These are phyloP conservation scores for Mallateleia sp. DNA, from an alignment of 2,888 invertebrate species.

Conservation along the genomic window DNA sequence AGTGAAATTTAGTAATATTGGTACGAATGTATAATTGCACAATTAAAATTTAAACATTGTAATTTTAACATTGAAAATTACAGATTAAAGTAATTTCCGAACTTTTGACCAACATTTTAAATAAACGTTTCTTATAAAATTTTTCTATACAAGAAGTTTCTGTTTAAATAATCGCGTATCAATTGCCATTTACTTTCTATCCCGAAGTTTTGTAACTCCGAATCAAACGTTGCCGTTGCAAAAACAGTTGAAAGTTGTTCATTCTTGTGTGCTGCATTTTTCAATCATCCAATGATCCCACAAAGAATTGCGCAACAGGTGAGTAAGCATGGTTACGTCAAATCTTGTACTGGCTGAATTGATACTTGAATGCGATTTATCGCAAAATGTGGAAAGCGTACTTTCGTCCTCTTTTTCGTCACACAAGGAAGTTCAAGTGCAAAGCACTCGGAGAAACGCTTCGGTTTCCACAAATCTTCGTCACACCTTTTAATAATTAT, in stretches of 20 bases:
- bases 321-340: slow-evolving; percentile 39
- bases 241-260: slow-evolving; percentile 61
- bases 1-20: too few relatives aligned
- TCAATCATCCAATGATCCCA: slow-evolving; percentile 56
- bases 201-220: slow-evolving; percentile 35
- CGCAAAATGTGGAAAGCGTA: slow-evolving; percentile 21
- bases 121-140: too few relatives aligned
- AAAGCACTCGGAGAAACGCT: slow-evolving; percentile 17
- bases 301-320: slow-evolving; percentile 51
- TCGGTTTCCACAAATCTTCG: background rate
- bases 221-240: slow-evolving; percentile 27
- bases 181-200: slow-evolving; percentile 41
- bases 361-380: slow-evolving; percentile 37
- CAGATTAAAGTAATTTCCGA: too few relatives aligned
- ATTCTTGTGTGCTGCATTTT: slow-evolving; percentile 48
- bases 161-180: background rate
- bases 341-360: slow-evolving; percentile 43
- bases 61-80: too few relatives aligned
- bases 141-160: too few relatives aligned
- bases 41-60: too few relatives aligned
- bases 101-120: too few relatives aligned
- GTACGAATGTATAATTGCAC: too few relatives aligned
- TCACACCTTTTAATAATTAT: slow-evolving; percentile 18
- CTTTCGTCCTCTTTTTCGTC: slow-evolving; percentile 46
- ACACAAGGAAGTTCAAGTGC: slow-evolving; percentile 58